Conservation (phyloP, 2,113 vertebrate genomes). For the Zingel zingel region DNA sequence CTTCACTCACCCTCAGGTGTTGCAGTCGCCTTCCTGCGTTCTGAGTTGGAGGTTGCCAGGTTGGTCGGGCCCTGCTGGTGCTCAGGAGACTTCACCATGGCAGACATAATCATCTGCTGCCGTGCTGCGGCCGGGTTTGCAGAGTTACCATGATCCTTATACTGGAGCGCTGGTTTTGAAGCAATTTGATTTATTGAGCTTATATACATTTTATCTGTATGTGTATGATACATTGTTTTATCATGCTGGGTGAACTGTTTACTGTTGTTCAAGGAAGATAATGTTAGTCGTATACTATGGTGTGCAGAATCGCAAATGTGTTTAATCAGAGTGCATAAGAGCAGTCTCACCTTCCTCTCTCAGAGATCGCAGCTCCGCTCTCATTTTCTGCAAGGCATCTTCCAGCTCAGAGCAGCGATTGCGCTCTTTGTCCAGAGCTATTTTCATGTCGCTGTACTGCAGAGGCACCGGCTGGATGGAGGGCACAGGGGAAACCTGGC, state of each 20-base stretch:
- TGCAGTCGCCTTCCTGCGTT: slow-evolving; percentile 93
- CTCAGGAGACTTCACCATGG: slow-evolving; percentile 96
- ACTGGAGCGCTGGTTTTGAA: slow-evolving; percentile 88
- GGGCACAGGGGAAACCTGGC: slow-evolving; percentile 86
- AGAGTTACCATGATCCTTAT: slow-evolving; percentile 92
- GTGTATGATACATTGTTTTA: not conserved
- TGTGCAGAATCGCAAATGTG: not conserved
- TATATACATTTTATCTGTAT: not conserved
- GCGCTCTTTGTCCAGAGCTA: slow-evolving; percentile 97
- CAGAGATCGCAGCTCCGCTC: slow-evolving; percentile 93
- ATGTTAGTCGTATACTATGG: not conserved
- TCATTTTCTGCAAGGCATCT: slow-evolving; percentile 97
- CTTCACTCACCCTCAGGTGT: slow-evolving; percentile 91
- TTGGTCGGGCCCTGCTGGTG: slow-evolving; percentile 93
- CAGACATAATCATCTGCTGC: slow-evolving; percentile 98
- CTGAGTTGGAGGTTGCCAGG: slow-evolving; percentile 91
- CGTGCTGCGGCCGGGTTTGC: slow-evolving; percentile 89
- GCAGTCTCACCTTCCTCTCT: slow-evolving; percentile 92
- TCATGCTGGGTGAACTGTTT: not conserved
- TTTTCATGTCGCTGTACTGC: slow-evolving; percentile 98
- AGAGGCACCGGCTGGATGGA: slow-evolving; percentile 88
- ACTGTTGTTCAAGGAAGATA: not conserved
- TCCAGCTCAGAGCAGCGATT: slow-evolving; percentile 94
- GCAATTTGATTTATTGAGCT: not conserved
- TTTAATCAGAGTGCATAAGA: not conserved